phyloP scores from a whole-genome alignment of 1,140 invertebrate species.

The Luehdorfia chinensis region DNA sequence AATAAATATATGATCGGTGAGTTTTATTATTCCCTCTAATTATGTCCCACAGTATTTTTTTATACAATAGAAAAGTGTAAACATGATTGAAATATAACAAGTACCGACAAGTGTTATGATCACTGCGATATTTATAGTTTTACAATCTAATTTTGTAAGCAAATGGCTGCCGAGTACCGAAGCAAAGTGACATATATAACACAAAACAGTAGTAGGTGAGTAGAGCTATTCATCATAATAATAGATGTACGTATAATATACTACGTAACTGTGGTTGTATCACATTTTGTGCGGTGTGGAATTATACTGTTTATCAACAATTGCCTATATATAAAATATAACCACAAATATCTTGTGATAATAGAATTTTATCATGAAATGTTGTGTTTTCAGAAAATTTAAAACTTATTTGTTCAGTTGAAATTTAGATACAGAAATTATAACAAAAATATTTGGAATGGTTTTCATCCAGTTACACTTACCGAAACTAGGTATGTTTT shows the following conservation, averaged over 20 bases:
- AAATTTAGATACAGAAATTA: no score
- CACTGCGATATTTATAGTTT: constrained; percentile 54
- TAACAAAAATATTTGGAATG: no score
- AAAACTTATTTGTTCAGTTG: not conserved
- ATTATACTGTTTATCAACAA: constrained; percentile 4
- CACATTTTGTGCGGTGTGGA: not conserved
- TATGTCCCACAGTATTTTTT: constrained; percentile 21
- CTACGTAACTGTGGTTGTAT: not conserved
- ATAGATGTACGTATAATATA: not conserved
- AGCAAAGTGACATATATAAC: constrained; percentile 59
- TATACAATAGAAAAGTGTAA: constrained; percentile 14
- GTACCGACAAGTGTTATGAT: constrained; percentile 26
- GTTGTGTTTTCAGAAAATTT: not conserved
- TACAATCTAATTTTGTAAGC: constrained; percentile 73
- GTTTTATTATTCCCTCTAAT: constrained; percentile 50
- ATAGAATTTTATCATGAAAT: constrained; percentile 2
- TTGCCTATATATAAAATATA: not conserved
- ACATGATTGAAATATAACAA: constrained; percentile 14
- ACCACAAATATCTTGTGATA: constrained; percentile 12
- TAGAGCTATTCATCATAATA: constrained; percentile 21
- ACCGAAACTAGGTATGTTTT: no score
- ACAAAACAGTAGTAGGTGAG: constrained; percentile 28
- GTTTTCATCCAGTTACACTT: no score
- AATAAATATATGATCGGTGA: constrained; percentile 65
- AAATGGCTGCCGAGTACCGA: constrained; percentile 75